These are phyloP conservation scores for Dermolepida albohirtum DNA, from an alignment of 2,888 invertebrate genomes.

Conservation along the genomic window DNA sequence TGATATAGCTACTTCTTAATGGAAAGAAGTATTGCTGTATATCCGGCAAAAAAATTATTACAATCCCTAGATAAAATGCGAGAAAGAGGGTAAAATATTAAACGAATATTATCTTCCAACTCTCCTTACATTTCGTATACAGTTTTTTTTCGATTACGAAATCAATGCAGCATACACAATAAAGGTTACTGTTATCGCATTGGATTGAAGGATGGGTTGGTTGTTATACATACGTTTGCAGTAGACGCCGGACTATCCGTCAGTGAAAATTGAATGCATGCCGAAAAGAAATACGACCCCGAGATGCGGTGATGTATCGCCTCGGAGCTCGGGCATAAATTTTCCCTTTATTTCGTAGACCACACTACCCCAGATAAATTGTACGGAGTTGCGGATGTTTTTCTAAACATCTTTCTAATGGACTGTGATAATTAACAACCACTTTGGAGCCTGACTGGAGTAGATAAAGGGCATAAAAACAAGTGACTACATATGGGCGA, in stretches of 20 bases:
- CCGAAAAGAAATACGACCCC: constrained; percentile 24
- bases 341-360: constrained; percentile 18
- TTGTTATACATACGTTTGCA: background rate
- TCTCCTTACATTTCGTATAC: background rate
- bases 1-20: too few species aligned
- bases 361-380: constrained; percentile 19
- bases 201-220: constrained; percentile 18
- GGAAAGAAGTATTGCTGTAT: too few species aligned
- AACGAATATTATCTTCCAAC: background rate
- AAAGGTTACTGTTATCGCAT: constrained; percentile 1
- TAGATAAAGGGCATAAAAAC: constrained; percentile 26
- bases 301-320: constrained; percentile 33
- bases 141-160: constrained; percentile 29
- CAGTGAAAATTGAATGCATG: constrained; percentile 34
- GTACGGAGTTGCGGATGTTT: constrained; percentile 30
- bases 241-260: constrained; percentile 19
- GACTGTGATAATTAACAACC: constrained; percentile 37
- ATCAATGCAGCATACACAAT: constrained; percentile 31
- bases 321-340: constrained; percentile 25
- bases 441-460: constrained; percentile 21
- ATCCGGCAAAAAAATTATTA: too few species aligned
- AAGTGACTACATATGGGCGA: constrained; percentile 1
- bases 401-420: constrained; percentile 35
- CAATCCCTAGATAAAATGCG: background rate
- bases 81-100: constrained; percentile 8